Percentiles rank a stretch among this genome's conserved stretches.
Conservation (phyloP, 1,140 invertebrate genomes). For the Orchesella cincta region DNA sequence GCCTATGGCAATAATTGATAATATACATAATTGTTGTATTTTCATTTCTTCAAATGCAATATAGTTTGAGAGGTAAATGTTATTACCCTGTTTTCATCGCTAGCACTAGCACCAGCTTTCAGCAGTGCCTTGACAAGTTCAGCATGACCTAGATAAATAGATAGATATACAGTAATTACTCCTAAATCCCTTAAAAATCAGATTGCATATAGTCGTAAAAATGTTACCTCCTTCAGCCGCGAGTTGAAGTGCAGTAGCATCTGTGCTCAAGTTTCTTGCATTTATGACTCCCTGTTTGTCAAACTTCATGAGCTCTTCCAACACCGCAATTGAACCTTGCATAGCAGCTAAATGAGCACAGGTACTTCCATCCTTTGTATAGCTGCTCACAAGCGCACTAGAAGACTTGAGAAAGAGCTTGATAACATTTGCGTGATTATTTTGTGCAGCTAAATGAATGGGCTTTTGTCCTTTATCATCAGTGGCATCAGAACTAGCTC, state of each 20-base stretch:
- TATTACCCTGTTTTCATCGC: conserved; percentile 85
- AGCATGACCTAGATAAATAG: conserved; percentile 73
- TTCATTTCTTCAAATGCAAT: conserved; percentile 21
- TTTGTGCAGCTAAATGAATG: conserved; percentile 90
- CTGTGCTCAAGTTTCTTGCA: conserved; percentile 89
- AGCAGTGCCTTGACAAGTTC: conserved; percentile 90
- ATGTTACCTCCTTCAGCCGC: conserved; percentile 75
- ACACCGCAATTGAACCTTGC: conserved; percentile 94
- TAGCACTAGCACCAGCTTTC: conserved; percentile 92
- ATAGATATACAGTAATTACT: conserved; percentile 89
- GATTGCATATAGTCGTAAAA: not conserved
- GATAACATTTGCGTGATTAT: conserved; percentile 96
- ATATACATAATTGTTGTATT: conserved; percentile 13
- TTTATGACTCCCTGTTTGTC: conserved; percentile 92
- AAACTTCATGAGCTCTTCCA: conserved; percentile 98
- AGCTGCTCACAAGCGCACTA: conserved; percentile 88
- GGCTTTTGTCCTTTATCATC: conserved; percentile 90
- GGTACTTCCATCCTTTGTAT: conserved; percentile 92
- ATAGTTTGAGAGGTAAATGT: conserved; percentile 32
- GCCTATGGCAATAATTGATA: not conserved
- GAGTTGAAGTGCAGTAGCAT: conserved; percentile 92
- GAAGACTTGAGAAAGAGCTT: conserved; percentile 94
- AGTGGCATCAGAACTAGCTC: conserved; percentile 93
- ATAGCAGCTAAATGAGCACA: conserved; percentile 98
- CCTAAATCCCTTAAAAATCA: conserved; percentile 54